Evolutionary conservation across 2,113 vertebrate genomes (phyloP).

Genomic region (Archocentrus centrarchus): DNA sequence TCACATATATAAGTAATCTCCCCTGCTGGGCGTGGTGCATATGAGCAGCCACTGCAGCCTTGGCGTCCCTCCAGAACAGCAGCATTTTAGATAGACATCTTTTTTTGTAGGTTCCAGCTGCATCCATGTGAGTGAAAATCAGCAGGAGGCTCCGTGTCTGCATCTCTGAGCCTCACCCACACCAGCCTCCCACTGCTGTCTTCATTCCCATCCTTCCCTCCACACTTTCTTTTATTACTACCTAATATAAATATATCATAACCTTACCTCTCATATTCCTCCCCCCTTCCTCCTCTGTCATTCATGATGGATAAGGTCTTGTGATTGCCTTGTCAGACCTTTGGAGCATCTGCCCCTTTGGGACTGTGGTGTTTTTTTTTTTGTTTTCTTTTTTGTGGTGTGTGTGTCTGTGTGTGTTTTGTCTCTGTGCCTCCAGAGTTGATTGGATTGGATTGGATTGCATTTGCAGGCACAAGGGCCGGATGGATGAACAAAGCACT

Average conservation of each 20-base stretch:
- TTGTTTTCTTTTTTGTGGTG: conserved; percentile 3
- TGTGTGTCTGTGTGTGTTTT: conserved; percentile 32
- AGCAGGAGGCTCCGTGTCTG: not conserved
- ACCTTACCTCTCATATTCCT: not conserved
- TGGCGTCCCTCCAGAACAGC: not conserved
- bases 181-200: not conserved
- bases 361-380: not conserved
- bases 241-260: not conserved
- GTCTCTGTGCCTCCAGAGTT: conserved; percentile 20
- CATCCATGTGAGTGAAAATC: not conserved
- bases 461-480: conserved; percentile 42
- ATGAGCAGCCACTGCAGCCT: accelerated
- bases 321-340: conserved; percentile 56
- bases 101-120: not conserved
- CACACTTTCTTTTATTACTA: not conserved
- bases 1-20: not conserved
- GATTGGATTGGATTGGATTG: conserved; percentile 48
- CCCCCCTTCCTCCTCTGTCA: conserved; percentile 16
- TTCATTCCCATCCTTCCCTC: not conserved
- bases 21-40: not conserved
- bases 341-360: conserved; percentile 48
- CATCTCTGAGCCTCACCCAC: not conserved
- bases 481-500: conserved; percentile 50
- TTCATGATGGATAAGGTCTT: conserved; percentile 56
- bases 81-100: not conserved